A percentile compares a stretch with the other conserved stretches of the same genome.
These are phyloP conservation scores for Artibeus jamaicensis DNA, from an alignment of 2,797 vertebrate species.

Conservation along the genomic window DNA sequence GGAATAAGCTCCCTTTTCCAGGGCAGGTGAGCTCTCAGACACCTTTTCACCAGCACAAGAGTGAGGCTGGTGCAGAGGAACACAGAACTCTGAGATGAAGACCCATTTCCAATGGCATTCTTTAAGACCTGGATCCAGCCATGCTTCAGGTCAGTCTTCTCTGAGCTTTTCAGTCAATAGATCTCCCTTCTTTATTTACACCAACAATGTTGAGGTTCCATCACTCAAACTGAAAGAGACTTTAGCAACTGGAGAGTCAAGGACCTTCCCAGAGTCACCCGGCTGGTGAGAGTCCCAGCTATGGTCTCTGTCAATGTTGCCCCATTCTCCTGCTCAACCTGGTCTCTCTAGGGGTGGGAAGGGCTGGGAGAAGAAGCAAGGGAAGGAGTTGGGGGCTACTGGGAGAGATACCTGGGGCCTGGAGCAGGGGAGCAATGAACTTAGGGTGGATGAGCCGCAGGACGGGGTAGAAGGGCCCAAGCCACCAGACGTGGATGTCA, in stretches of 20 bases:
- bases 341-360: not conserved
- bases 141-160: not conserved
- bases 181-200: not conserved
- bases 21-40: not conserved
- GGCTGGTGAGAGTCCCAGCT: not conserved
- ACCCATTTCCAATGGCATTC: not conserved
- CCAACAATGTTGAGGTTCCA: not conserved
- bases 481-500: conserved; percentile 47
- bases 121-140: not conserved
- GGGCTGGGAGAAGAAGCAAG: not conserved
- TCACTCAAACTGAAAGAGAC: not conserved
- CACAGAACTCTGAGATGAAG: not conserved
- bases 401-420: conserved; percentile 59
- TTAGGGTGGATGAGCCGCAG: conserved; percentile 60
- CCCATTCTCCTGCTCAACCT: not conserved
- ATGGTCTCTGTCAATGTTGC: not conserved
- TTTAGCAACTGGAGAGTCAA: not conserved
- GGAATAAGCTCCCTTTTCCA: not conserved
- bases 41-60: not conserved
- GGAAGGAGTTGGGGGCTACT: not conserved
- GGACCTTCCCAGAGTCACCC: not conserved
- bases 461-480: conserved; percentile 32
- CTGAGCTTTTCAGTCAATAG: not conserved
- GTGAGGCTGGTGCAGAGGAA: not conserved
- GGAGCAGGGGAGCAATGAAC: conserved; percentile 46